Evolutionary conservation across 1,140 invertebrate genomes (phyloP).

Genomic region (Dufourea novaeangliae): DNA sequence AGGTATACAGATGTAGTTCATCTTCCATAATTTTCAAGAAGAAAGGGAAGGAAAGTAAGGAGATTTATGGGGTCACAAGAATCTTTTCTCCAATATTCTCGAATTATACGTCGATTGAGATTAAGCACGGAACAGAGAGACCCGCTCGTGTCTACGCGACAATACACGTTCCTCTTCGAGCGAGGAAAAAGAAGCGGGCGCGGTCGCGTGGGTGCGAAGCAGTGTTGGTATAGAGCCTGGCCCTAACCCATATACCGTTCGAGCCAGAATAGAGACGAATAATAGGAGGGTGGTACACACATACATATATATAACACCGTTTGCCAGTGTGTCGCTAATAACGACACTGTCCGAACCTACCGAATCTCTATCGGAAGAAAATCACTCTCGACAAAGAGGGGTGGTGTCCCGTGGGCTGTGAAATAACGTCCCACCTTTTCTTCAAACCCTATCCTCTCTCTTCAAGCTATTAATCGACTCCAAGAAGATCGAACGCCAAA

Average conservation of each 20-base stretch:
- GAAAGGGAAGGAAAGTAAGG: too few species aligned
- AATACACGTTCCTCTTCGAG: slow-evolving; percentile 22
- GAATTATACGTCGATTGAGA: background rate
- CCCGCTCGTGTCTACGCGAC: background rate
- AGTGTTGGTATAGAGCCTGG: slow-evolving; percentile 70
- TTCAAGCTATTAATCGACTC: background rate
- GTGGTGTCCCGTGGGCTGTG: too few species aligned
- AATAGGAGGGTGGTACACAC: slow-evolving; percentile 45
- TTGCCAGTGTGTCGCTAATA: slow-evolving; percentile 16
- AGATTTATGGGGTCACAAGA: too few species aligned
- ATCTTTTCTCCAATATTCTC: background rate
- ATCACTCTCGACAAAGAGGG: background rate
- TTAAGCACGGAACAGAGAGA: slow-evolving; percentile 2
- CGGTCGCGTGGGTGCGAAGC: slow-evolving; percentile 63
- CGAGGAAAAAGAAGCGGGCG: slow-evolving; percentile 42
- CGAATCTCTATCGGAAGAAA: background rate
- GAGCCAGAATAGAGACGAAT: slow-evolving; percentile 70
- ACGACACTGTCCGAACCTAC: slow-evolving; percentile 7
- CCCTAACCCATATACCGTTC: slow-evolving; percentile 73
- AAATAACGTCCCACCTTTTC: too few species aligned
- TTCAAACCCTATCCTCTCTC: too few species aligned
- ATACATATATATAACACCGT: slow-evolving; percentile 38
- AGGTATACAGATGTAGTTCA: too few species aligned
- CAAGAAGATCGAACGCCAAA: background rate
- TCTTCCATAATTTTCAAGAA: too few species aligned